Evolutionary conservation across 1,140 invertebrate species (phyloP), one percentile per base, ranked within the genome.

Genomic region (Bombus consobrinus): DNA sequence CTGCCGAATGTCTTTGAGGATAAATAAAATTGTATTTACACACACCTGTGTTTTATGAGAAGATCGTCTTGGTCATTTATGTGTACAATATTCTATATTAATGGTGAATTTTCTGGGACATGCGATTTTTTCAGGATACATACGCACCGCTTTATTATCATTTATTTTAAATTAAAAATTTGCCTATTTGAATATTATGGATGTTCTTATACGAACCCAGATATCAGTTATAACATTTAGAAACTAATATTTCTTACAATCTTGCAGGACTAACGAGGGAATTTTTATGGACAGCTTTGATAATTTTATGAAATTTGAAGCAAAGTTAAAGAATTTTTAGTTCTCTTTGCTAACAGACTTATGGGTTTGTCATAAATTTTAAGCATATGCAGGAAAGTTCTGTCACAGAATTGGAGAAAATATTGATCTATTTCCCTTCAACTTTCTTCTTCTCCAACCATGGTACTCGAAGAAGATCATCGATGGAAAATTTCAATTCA

Each of bases 11-110:
- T 1, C 22, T 34, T 13, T 3, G 39, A 22, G 76, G 43, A 43
- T 34, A 53, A 78, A 78, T 64, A 78, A 78, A 43, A 66, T 78
- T 32, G 3, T 66, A 32, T 64, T 77, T 78, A 32, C 76, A 64
- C 59, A 59, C 76, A 78, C 28, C 39, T 78, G 76, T n/a, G 59
- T 64, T 64, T 41, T 32, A 41, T 28, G 28, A 43, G 32, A 32
- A 34, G 53, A 64, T 57, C 59, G 18, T 62, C 4, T n/a, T 62
- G 28, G 28, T n/a, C 59, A n/a, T 62, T 62, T 9, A 4, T 43
- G 22, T 3, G 13, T 28, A 32, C 32, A 32, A 64, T 34, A 78
- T 66, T 68, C 3, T 18, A 34, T 25, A 32, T 34, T 66, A 64
- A 78, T 43, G 28, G 2, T 43, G 39, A 78, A 78, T 43, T 32